These are phyloP conservation scores for Drosophila recens DNA, from an alignment of 2,888 invertebrate species.

Conservation along the genomic window DNA sequence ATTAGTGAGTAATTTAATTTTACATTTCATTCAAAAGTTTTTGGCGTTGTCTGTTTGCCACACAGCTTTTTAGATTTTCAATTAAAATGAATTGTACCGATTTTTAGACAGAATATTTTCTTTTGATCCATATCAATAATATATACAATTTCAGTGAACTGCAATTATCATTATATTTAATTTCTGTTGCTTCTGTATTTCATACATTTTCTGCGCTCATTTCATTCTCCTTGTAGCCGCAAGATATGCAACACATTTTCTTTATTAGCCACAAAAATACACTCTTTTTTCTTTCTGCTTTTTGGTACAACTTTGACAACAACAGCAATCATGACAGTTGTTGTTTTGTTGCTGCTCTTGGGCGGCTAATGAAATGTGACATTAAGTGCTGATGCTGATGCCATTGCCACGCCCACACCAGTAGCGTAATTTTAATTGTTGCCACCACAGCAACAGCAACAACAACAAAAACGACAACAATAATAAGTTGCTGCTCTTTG, in stretches of 20 bases:
- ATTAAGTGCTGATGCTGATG: constrained; percentile 73
- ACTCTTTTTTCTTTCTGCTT: constrained; percentile 15
- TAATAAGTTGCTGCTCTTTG: constrained; percentile 39
- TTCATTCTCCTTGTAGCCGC: background rate
- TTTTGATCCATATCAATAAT: background rate
- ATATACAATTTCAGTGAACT: background rate
- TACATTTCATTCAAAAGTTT: constrained; percentile 51
- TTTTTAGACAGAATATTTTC: background rate
- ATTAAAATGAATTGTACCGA: background rate
- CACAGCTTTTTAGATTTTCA: constrained; percentile 1
- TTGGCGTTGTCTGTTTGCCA: background rate
- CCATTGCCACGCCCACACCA: constrained; percentile 38
- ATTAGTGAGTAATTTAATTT: constrained; percentile 80
- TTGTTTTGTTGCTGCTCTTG: constrained; percentile 4
- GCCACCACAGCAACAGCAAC: constrained; percentile 47
- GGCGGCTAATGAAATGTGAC: constrained; percentile 72
- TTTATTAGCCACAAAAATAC: constrained; percentile 63
- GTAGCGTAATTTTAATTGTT: constrained; percentile 76
- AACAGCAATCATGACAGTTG: constrained; percentile 28
- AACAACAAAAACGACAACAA: constrained; percentile 35
- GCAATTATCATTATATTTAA: background rate
- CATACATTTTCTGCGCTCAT: no score
- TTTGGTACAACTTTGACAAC: constrained; percentile 8
- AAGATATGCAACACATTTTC: constrained; percentile 60
- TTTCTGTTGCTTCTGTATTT: constrained; percentile 4